Conservation (phyloP, 2,888 invertebrate species). For the Plebejus argus region DNA sequence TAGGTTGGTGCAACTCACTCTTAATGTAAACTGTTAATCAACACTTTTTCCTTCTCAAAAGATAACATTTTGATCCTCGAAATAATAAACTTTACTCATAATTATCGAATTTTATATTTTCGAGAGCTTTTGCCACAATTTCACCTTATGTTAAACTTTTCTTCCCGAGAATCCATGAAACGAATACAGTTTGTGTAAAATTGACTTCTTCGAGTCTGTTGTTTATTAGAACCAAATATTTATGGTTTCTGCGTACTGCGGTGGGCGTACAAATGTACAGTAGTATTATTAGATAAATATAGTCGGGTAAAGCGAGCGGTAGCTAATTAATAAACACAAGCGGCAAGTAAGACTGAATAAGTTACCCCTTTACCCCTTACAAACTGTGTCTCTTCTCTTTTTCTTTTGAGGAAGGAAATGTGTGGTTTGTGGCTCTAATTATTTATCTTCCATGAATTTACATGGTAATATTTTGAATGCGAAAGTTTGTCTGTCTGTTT, state of each 20-base stretch:
- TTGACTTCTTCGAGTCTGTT: slow-evolving; percentile 18
- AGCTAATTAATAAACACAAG: slow-evolving; percentile 1
- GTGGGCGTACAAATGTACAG: background rate
- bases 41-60: too few species aligned
- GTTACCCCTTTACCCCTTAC: too few species aligned
- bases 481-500: too few species aligned
- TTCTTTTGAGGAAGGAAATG: too few species aligned
- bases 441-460: too few species aligned
- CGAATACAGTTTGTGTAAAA: slow-evolving; percentile 7
- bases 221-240: slow-evolving; percentile 23
- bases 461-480: too few species aligned
- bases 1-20: too few species aligned
- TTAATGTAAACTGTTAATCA: too few species aligned
- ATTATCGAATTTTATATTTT: background rate
- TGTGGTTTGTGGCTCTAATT: too few species aligned
- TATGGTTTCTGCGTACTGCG: slow-evolving; percentile 11
- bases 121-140: background rate
- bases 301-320: background rate
- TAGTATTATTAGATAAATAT: background rate
- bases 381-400: too few species aligned
- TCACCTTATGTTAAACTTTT: background rate
- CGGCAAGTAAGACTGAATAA: too few species aligned
- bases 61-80: too few species aligned
- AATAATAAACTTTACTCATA: background rate
- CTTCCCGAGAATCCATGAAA: background rate